Evolutionary conservation across 2,888 invertebrate genomes (phyloP).

Genomic region (Hyles lineata): DNA sequence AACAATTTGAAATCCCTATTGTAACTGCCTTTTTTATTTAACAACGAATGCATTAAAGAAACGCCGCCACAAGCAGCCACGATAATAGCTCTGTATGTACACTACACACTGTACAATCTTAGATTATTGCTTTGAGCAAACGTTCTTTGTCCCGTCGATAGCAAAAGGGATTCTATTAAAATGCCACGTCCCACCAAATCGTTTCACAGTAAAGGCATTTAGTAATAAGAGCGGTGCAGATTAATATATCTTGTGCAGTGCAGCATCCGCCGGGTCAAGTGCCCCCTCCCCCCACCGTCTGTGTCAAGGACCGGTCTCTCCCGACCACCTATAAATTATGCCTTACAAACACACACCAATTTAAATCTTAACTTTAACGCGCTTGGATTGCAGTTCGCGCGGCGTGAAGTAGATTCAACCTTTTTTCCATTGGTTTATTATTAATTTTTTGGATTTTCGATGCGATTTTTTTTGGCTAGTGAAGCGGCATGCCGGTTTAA

Average conservation of each 20-base stretch:
- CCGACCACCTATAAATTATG: constrained; percentile 38
- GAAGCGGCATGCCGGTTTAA: background rate
- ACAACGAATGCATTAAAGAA: background rate
- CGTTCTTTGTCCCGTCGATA: constrained; percentile 10
- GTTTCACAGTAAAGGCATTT: constrained; percentile 32
- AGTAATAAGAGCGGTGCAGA: constrained; percentile 40
- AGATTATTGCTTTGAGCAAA: constrained; percentile 1
- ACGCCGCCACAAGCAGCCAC: background rate
- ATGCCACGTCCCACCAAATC: background rate
- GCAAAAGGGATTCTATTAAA: constrained; percentile 11
- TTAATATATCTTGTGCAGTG: constrained; percentile 44
- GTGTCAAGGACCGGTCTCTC: constrained; percentile 47
- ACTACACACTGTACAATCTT: background rate
- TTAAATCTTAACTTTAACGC: constrained; percentile 1
- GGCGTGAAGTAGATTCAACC: background rate
- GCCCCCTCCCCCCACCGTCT: constrained; percentile 32
- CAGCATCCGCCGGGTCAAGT: constrained; percentile 45
- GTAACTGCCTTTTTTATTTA: no score
- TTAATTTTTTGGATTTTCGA: background rate
- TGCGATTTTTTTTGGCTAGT: background rate
- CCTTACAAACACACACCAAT: constrained; percentile 2
- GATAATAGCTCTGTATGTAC: background rate
- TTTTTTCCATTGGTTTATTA: background rate
- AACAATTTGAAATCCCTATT: no score
- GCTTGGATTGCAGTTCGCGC: background rate